Percentiles rank a stretch among this genome's conserved stretches.
Evolutionary conservation across 2,797 vertebrate species (phyloP).

Genomic region (Gallinago nigripennis): DNA sequence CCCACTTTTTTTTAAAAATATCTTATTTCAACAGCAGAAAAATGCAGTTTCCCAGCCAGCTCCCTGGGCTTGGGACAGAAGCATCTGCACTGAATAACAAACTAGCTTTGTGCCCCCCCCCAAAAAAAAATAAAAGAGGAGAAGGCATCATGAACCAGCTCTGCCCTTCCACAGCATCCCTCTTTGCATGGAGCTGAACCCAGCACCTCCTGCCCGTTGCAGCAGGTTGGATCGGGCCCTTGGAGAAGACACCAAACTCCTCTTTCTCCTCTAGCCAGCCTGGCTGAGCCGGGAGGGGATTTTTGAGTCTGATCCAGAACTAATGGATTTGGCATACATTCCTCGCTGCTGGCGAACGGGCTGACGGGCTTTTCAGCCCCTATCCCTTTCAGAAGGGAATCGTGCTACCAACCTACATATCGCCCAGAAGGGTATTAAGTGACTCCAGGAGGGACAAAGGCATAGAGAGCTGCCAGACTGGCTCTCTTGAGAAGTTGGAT

Average conservation of each 20-base stretch:
- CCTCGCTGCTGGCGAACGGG: not conserved
- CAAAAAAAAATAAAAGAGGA: not conserved
- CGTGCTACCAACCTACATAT: not conserved
- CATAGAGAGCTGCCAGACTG: not conserved
- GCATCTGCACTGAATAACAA: rapidly evolving
- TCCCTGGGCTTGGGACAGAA: not conserved
- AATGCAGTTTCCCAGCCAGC: constrained; percentile 39
- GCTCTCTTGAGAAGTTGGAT: not conserved
- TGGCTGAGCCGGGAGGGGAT: not conserved
- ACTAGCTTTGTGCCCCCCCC: not conserved
- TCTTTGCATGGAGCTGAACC: rapidly evolving
- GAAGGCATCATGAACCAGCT: rapidly evolving
- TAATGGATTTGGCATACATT: constrained; percentile 38
- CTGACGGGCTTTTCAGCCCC: not conserved
- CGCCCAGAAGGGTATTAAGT: not conserved
- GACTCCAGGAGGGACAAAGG: constrained; percentile 5
- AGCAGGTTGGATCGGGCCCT: not conserved
- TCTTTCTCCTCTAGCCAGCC: not conserved
- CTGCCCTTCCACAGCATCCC: not conserved
- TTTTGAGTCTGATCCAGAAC: not conserved
- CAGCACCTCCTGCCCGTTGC: not conserved
- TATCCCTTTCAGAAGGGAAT: not conserved
- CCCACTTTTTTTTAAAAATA: not conserved
- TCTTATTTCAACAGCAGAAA: constrained; percentile 52
- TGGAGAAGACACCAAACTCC: not conserved